Evolutionary conservation across 2,113 vertebrate species (phyloP), one percentile per base, ranked within the genome.

Genomic region (Sander lucioperca): DNA sequence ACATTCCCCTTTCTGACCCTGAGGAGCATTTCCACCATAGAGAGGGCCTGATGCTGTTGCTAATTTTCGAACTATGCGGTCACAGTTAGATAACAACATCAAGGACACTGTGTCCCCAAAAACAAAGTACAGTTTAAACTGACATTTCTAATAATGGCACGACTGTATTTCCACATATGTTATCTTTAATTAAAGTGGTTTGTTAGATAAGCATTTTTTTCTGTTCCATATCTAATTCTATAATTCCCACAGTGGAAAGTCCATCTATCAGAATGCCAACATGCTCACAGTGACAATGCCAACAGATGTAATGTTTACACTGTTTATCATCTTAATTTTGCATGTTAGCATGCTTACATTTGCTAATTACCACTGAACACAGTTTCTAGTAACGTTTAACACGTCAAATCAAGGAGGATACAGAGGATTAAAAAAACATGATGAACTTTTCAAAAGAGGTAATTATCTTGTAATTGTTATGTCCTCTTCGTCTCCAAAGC

Each of bases 1-100:
- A 79, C 80, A 82, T 51, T 88, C 69, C 82, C 82, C 61, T 27
- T 43, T 76, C 51, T 86, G 83, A 81, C 76, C 53, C 67, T 13
- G 39, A 6, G 43, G 48, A 77, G 68, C 21, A n/a, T 87, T 86
- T 48, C 72, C 74, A 82, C 87, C 80, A 83, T 56, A 58, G 69
- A 77, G 53, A 83, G 65, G 69, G 53, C 23, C 69, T 59, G 67
- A 86, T 50, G 72, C 67, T 56, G 84, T 4, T 36, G 61, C 51
- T 79, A 65, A 69, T 77, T 62, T 79, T 80, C 51, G 3, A 48
- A 74, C 74, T 66, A 64, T 68, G 63, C 10, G 19, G 51, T 77
- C 66, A 71, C 36, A 73, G 72, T 71, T 78, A 79, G 53, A 85
- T 80, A 83, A 78, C 58, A 74, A 30, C 74, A 63, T 74, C 25